phyloP scores from a whole-genome alignment of 1,140 invertebrate genomes.

The Triops cancriformis region DNA sequence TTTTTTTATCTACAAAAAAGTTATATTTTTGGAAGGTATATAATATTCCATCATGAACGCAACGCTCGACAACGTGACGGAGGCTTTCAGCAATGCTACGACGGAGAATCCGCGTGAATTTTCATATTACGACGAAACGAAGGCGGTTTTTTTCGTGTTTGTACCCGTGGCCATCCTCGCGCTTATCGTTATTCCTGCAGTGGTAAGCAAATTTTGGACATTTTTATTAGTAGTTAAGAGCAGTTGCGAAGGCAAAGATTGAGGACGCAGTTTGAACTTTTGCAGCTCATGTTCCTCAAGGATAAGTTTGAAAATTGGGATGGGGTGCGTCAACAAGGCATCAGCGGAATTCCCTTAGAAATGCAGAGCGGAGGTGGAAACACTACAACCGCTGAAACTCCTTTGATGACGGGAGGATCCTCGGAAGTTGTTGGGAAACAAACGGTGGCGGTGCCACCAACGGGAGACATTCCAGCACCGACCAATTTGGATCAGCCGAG shows the following conservation, averaged over 20 bases:
- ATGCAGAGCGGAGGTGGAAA: conserved; percentile 1
- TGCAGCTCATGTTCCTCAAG: conserved; percentile 5
- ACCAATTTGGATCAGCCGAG: neutral
- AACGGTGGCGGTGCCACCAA: neutral
- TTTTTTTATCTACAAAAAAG: too few relatives aligned
- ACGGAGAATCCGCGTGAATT: neutral
- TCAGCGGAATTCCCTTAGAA: conserved; percentile 9
- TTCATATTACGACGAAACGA: conserved; percentile 1
- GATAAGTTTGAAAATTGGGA: conserved; percentile 11
- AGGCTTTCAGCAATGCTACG: neutral
- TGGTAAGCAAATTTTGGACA: neutral
- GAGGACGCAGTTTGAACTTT: neutral
- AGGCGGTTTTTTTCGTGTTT: neutral
- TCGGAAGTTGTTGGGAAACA: neutral
- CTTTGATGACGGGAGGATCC: neutral
- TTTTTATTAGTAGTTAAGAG: neutral
- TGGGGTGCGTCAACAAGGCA: neutral
- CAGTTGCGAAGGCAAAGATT: neutral
- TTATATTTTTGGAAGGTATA: too few relatives aligned
- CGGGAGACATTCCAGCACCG: neutral
- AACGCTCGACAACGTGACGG: neutral
- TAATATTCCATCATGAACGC: neutral
- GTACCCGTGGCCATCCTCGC: neutral
- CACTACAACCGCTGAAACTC: neutral
- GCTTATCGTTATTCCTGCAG: conserved; percentile 10